A percentile compares a stretch with the other conserved stretches of the same genome.
Conservation (phyloP, 2,797 vertebrate genomes). For the Bufotes viridis region DNA sequence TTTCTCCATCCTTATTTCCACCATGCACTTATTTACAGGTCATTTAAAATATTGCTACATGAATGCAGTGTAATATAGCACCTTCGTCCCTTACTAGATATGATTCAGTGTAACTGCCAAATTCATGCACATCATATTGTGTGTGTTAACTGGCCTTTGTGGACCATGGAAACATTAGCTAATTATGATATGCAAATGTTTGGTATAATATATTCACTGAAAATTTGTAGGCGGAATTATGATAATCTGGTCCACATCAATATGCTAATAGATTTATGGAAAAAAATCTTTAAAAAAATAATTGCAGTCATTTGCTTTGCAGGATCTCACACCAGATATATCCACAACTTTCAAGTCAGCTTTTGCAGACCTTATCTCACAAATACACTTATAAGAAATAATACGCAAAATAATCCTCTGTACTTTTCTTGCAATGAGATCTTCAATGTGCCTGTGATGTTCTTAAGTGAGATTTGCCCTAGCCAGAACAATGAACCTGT, state of each 20-base stretch:
- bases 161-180: constrained; percentile 56
- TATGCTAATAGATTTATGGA: constrained; percentile 56
- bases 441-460: neutral
- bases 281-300: constrained; percentile 32
- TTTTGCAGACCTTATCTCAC: constrained; percentile 29
- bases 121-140: constrained; percentile 50
- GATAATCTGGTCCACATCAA: constrained; percentile 53
- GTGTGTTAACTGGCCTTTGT: constrained; percentile 53
- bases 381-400: constrained; percentile 32
- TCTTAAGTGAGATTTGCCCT: constrained; percentile 5
- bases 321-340: constrained; percentile 23
- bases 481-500: neutral
- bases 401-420: constrained; percentile 1
- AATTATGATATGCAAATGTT: constrained; percentile 59
- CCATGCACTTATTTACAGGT: neutral
- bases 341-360: constrained; percentile 41
- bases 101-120: constrained; percentile 38
- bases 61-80: constrained; percentile 19
- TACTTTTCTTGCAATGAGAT: neutral
- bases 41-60: constrained; percentile 19
- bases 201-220: constrained; percentile 55
- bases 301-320: constrained; percentile 49
- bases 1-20: neutral
- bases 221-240: constrained; percentile 52
- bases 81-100: constrained; percentile 10